Conservation (phyloP, 2,888 invertebrate genomes). For the Amphipoea oculea region DNA sequence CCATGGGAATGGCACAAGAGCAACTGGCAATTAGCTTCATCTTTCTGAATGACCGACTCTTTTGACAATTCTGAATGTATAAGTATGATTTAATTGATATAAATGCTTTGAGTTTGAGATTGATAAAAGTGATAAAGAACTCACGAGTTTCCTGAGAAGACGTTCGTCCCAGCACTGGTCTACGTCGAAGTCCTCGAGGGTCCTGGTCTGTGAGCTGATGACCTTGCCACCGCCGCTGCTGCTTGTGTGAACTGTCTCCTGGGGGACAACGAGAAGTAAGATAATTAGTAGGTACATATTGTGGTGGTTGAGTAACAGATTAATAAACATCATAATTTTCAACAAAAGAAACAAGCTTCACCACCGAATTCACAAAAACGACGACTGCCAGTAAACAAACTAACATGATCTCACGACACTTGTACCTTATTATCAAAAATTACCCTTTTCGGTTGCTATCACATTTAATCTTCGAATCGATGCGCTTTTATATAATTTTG, state of each 20-base stretch:
- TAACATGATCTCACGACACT: neutral
- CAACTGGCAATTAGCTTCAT: neutral
- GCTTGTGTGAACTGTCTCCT: constrained; percentile 87
- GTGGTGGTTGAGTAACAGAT: too few relatives aligned
- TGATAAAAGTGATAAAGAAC: constrained; percentile 67
- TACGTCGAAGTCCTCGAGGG: constrained; percentile 89
- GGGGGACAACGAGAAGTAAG: constrained; percentile 45
- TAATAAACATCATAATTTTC: neutral
- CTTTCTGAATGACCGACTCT: neutral
- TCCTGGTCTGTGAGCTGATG: constrained; percentile 84
- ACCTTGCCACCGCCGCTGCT: constrained; percentile 77
- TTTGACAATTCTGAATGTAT: neutral
- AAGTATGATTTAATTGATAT: neutral
- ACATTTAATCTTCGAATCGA: neutral
- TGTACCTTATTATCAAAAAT: neutral
- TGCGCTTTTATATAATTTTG: neutral
- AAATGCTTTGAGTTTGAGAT: neutral
- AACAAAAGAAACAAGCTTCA: neutral
- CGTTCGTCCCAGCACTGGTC: constrained; percentile 95
- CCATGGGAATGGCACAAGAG: neutral
- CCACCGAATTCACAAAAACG: neutral
- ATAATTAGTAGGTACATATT: neutral
- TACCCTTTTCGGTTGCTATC: neutral
- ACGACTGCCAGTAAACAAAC: neutral
- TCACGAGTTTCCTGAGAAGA: constrained; percentile 93